Conservation (phyloP, 2,113 vertebrate species). For the Rhadina sibilatrix region DNA sequence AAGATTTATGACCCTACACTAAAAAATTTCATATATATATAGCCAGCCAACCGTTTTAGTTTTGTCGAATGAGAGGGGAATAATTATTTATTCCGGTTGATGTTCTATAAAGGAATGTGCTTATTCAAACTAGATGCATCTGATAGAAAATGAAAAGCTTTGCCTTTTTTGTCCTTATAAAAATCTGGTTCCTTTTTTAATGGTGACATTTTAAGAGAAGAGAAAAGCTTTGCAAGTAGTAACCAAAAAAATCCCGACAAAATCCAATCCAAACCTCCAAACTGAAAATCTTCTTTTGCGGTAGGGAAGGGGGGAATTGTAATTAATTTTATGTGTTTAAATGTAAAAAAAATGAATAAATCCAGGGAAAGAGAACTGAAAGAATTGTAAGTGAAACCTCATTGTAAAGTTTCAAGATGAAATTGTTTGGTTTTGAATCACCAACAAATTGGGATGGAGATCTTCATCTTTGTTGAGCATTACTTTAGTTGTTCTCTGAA, state of each 20-base stretch:
- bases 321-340: background rate
- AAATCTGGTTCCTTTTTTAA: background rate
- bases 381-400: background rate
- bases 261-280: background rate
- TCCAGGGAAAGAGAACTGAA: background rate
- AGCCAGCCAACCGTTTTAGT: background rate
- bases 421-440: background rate
- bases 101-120: background rate
- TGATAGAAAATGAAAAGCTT: conserved; percentile 2
- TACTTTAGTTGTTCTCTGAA: background rate
- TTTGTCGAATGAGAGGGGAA: background rate
- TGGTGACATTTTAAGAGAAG: background rate
- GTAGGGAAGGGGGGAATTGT: background rate
- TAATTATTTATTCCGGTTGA: conserved; percentile 19
- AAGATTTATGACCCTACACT: background rate
- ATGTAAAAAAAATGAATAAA: background rate
- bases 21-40: background rate
- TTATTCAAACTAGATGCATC: background rate
- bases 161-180: background rate
- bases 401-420: background rate
- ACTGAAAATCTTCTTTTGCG: background rate
- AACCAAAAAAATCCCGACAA: background rate
- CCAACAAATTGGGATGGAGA: background rate
- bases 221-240: background rate
- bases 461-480: background rate